Conservation (phyloP, 2,113 vertebrate genomes). For the Columba livia region DNA sequence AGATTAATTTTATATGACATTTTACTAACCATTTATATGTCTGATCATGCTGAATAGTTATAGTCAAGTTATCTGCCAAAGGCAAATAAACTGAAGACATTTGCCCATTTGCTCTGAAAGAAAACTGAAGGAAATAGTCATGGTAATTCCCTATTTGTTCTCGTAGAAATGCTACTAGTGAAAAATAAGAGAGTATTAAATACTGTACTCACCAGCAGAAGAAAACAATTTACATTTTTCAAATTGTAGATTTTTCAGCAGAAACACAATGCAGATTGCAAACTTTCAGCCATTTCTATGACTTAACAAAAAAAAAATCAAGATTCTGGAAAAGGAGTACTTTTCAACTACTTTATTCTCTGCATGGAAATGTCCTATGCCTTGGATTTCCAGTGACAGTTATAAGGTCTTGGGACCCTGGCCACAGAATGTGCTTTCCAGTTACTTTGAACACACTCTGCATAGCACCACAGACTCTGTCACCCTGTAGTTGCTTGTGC, state of each 20-base stretch:
- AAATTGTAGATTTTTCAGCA: background rate
- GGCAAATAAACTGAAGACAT: background rate
- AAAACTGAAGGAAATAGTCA: background rate
- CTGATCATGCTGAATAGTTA: background rate
- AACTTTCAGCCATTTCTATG: background rate
- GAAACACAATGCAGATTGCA: background rate
- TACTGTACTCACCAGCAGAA: background rate
- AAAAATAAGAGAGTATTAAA: background rate
- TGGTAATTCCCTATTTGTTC: background rate
- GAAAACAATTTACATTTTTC: background rate
- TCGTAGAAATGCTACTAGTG: background rate
- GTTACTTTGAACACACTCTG: background rate
- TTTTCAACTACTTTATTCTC: background rate
- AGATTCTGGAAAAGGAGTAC: background rate
- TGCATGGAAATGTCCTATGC: background rate
- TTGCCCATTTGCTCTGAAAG: background rate
- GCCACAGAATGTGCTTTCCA: background rate
- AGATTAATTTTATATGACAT: background rate
- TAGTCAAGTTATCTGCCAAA: background rate
- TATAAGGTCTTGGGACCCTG: background rate
- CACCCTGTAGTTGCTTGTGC: background rate
- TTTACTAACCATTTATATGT: background rate
- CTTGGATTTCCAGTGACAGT: background rate
- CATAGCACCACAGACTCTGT: background rate
- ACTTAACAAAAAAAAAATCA: background rate